Percentiles rank a stretch among this genome's conserved stretches.
These are phyloP conservation scores for Nasua narica DNA, from an alignment of 2,797 vertebrate genomes.

Conservation along the genomic window DNA sequence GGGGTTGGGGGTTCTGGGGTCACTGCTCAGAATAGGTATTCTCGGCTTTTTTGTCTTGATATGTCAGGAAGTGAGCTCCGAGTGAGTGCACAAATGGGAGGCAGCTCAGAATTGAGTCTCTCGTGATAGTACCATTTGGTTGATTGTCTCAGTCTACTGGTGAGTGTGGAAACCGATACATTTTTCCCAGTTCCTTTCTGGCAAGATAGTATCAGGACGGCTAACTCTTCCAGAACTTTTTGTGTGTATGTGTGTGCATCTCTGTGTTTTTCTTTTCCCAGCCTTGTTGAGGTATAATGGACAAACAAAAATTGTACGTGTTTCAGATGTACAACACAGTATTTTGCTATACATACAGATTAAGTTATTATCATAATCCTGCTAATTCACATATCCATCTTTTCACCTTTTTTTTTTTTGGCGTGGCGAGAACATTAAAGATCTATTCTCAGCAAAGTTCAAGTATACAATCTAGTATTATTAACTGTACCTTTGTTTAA, in stretches of 20 bases:
- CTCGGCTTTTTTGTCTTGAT: neutral
- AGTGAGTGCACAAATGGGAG: neutral
- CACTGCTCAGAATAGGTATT: neutral
- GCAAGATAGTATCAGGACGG: neutral
- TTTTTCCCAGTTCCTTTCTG: neutral
- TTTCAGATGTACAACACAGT: neutral
- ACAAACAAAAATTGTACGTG: neutral
- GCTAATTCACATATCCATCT: neutral
- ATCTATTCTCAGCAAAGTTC: neutral
- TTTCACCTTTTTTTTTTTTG: neutral
- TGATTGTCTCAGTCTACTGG: neutral
- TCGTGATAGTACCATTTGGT: neutral
- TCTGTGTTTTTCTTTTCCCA: neutral
- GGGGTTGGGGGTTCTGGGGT: neutral
- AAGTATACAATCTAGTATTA: neutral
- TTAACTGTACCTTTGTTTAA: neutral
- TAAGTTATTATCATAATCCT: neutral
- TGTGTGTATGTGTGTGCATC: neutral
- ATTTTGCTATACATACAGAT: neutral
- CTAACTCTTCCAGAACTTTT: neutral
- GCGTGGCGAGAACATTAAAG: neutral
- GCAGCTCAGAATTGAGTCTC: neutral
- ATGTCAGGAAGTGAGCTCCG: neutral
- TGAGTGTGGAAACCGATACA: neutral
- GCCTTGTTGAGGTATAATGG: neutral